Evolutionary conservation across 2,113 vertebrate species (phyloP).

Genomic region (Mormyrus lacerda): DNA sequence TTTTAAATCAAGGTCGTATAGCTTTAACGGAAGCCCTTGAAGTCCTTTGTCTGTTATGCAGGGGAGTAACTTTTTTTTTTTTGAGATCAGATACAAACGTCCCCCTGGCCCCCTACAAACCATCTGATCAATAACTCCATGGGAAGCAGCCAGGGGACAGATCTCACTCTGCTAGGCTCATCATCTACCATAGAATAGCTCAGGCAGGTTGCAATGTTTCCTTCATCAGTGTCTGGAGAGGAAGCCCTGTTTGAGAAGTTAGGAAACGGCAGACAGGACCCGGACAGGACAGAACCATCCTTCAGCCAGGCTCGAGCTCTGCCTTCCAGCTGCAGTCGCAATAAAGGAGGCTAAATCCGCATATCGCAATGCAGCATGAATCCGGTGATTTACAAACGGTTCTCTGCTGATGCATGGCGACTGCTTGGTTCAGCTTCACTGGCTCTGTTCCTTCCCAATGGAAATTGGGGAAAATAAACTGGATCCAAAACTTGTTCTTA

Average conservation of each 20-base stretch:
- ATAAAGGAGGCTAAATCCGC: background rate
- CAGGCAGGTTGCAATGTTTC: background rate
- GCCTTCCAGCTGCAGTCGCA: background rate
- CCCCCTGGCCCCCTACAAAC: background rate
- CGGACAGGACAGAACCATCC: background rate
- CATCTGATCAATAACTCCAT: background rate
- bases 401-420: background rate
- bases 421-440: constrained; percentile 14
- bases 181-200: background rate
- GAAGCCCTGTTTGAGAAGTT: background rate
- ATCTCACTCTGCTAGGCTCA: background rate
- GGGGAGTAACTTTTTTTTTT: background rate
- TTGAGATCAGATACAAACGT: background rate
- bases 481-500: background rate
- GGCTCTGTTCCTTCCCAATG: constrained; percentile 1
- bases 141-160: background rate
- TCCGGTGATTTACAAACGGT: background rate
- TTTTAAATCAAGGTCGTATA: background rate
- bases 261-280: background rate
- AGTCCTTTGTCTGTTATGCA: background rate
- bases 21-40: background rate
- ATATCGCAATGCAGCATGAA: background rate
- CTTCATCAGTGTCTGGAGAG: constrained; percentile 4
- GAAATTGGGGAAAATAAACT: background rate
- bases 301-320: background rate